Conservation (phyloP, 2,888 invertebrate species). For the Amblyteles armatorius region DNA sequence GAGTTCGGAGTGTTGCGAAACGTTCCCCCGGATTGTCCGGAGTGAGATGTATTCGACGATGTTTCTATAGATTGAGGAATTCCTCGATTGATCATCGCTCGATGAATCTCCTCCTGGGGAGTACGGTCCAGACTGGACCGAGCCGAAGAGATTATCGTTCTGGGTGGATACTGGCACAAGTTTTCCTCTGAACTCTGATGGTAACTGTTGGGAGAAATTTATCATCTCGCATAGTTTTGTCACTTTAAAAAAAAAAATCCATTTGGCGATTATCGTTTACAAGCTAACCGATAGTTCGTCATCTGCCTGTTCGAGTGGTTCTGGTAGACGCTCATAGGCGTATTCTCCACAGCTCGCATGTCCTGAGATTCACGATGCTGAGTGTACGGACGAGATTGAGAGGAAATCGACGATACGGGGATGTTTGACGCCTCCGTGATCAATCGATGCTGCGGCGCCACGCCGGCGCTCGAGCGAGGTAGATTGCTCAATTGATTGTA, state of each 20-base stretch:
- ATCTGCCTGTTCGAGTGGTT: neutral
- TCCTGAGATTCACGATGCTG: neutral
- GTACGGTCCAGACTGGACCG: neutral
- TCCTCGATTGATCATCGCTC: neutral
- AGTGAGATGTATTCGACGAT: neutral
- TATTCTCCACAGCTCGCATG: neutral
- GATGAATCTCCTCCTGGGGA: neutral
- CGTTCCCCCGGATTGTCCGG: neutral
- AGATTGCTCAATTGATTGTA: neutral
- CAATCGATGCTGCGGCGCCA: too few relatives aligned
- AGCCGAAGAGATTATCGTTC: neutral
- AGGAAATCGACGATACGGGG: neutral
- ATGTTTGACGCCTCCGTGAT: neutral
- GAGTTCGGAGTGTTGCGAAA: neutral
- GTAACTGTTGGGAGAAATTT: neutral
- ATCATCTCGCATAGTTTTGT: neutral
- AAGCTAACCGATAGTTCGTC: constrained; percentile 13
- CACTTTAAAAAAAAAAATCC: neutral
- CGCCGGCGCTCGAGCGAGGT: neutral
- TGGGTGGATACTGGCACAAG: neutral
- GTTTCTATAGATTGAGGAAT: neutral
- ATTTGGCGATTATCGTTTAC: neutral
- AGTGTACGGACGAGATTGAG: neutral
- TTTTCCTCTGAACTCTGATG: neutral
- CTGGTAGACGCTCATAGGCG: neutral